These are phyloP conservation scores for Phymanthus crucifer DNA, from an alignment of 92 coral and sea anemone genomes.

Conservation along the genomic window DNA sequence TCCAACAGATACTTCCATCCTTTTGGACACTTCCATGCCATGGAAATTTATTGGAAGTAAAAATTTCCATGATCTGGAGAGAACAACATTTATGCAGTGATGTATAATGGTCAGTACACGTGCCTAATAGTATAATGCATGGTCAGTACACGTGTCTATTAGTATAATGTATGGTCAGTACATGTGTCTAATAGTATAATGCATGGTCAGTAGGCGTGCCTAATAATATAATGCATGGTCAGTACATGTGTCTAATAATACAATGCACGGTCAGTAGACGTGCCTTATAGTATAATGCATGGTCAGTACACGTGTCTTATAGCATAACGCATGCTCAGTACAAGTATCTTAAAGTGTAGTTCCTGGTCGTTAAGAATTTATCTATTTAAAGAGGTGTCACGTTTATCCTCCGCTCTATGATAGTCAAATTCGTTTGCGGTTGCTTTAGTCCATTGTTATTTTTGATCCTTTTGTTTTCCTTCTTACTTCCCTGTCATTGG, in stretches of 20 bases:
- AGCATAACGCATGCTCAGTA: not conserved
- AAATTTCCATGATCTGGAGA: too few relatives aligned
- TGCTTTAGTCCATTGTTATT: too few relatives aligned
- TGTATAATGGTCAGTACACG: not conserved
- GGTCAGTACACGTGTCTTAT: not conserved
- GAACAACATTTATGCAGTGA: not conserved
- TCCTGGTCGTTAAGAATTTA: not conserved
- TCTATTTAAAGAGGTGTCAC: too few relatives aligned
- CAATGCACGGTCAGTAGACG: not conserved
- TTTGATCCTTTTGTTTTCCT: too few relatives aligned
- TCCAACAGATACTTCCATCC: too few relatives aligned
- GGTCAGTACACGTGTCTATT: not conserved
- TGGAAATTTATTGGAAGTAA: too few relatives aligned
- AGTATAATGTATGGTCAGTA: not conserved
- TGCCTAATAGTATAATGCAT: not conserved
- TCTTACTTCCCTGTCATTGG: too few relatives aligned
- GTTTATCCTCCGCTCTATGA: not conserved
- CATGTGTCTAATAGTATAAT: not conserved
- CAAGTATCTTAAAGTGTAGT: not conserved
- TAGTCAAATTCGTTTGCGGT: too few relatives aligned
- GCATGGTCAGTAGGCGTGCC: not conserved
- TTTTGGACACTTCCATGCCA: too few relatives aligned
- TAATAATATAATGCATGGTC: not conserved
- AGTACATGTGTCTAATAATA: not conserved
- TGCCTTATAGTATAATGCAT: not conserved